Base-by-base conservation (phyloP, 2,888 invertebrate genomes). In the Heteromyza rotundicornis region DNA sequence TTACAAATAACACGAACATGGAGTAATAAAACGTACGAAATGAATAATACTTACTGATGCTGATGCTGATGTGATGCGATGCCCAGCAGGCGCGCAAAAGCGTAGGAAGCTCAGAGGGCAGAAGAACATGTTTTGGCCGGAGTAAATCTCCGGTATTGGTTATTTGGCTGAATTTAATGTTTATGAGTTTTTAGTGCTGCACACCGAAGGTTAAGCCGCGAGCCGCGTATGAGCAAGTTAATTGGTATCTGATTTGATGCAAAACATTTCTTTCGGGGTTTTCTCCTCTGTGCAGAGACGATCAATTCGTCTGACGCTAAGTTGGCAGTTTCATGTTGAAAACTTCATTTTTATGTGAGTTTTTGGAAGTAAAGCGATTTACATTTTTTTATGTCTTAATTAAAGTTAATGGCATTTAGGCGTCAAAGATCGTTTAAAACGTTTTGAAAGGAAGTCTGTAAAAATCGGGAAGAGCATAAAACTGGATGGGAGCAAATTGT, bases 1-100 rank as follows among this genome's bases (percentile, higher is more conserved):
- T 79, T 80, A 80, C 79, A 80, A 80, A 80, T 79, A 79, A 80
- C 81, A 80, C 75, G 76, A 79, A 75, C 73, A 71, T 73, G 71
- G 62, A 74, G 75, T 70, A 75, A 74, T 80, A 78, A 79, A 78
- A 77, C 70, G 71, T 69, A 70, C 70, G 69, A 70, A 74, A 76
- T 77, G 72, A 72, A 71, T 74, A 73, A 72, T 14, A 14, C 47
- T n/a, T n/a, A n/a, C n/a, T n/a, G n/a, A n/a, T n/a, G n/a, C n/a
- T n/a, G n/a, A n/a, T n/a, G n/a, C n/a, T 20, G 47, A 17, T 19
- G 47, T 17, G 47, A 47, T 74, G 74, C 71, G 73, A n/a, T 73
- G 71, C 74, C 76, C 27, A 53, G 53, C 27, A 53, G 32, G 32
- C n/a, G 49, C 49, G 7, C 27, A 51, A n/a, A 16, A 23, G 27